Percentiles rank a stretch among this genome's conserved stretches.
phyloP scores from a whole-genome alignment of 2,113 vertebrate species.

The Excalfactoria chinensis region DNA sequence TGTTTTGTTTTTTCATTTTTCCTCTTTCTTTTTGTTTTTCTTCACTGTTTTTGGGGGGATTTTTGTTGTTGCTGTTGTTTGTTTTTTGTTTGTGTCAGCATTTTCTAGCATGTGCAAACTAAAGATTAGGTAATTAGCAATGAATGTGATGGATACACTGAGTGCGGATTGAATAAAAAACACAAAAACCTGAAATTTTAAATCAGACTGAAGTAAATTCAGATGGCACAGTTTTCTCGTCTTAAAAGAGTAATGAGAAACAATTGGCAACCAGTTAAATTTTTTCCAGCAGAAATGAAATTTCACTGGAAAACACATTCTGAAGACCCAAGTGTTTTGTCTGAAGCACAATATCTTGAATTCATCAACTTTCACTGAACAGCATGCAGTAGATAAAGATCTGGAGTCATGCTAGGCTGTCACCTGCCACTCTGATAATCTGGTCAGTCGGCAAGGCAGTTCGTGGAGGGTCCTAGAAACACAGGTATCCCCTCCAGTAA shows the following conservation, averaged over 20 bases:
- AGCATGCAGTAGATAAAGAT: not conserved
- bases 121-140: no score
- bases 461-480: not conserved
- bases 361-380: not conserved
- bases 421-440: slow-evolving; percentile 14
- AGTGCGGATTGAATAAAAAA: no score
- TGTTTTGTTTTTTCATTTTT: no score
- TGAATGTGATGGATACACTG: no score
- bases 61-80: no score
- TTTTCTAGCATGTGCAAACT: no score
- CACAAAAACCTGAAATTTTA: not conserved
- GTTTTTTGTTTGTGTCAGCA: no score
- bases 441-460: not conserved
- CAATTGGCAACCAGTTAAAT: not conserved
- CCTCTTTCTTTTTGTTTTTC: no score
- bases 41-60: no score
- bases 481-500: accelerated
- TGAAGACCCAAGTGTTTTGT: not conserved
- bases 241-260: not conserved
- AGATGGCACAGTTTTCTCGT: not conserved
- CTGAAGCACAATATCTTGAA: not conserved
- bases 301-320: not conserved
- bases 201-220: not conserved
- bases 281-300: not conserved
- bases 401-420: not conserved